A percentile compares a stretch with the other conserved stretches of the same genome.
Evolutionary conservation across 2,797 vertebrate species (phyloP).

Genomic region (Sus cebifrons): DNA sequence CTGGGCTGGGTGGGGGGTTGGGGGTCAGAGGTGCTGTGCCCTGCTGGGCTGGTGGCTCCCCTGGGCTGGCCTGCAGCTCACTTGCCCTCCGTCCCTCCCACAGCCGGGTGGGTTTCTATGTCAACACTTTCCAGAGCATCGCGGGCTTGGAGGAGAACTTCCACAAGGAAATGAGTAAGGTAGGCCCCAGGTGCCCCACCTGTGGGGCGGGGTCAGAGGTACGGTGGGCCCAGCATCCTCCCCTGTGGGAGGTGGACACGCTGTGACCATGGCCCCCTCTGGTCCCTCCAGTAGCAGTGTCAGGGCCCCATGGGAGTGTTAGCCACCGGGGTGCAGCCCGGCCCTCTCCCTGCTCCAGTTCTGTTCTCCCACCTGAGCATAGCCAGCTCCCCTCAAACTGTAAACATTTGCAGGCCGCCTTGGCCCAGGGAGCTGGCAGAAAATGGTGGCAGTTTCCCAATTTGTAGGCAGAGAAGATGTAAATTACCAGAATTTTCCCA

Average conservation of each 20-base stretch:
- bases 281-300: not conserved
- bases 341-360: not conserved
- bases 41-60: not conserved
- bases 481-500: not conserved
- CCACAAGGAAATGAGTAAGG: slow-evolving; percentile 98
- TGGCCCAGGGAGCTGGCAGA: not conserved
- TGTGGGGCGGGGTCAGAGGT: not conserved
- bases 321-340: not conserved
- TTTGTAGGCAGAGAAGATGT: not conserved
- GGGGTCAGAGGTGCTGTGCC: no score
- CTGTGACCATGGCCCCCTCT: fast-evolving
- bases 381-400: not conserved
- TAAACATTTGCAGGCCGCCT: not conserved
- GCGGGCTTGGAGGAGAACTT: slow-evolving; percentile 99
- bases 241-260: not conserved
- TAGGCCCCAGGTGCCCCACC: slow-evolving; percentile 86
- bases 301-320: not conserved
- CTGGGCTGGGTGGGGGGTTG: no score
- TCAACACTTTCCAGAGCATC: slow-evolving; percentile 99
- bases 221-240: fast-evolving
- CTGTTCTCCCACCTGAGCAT: not conserved
- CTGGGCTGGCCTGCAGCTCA: not conserved
- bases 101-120: slow-evolving; percentile 99
- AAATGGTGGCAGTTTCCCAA: not conserved
- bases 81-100: fast-evolving